Evolutionary conservation across 2,888 invertebrate genomes (phyloP).

Genomic region (Cephus runcator): DNA sequence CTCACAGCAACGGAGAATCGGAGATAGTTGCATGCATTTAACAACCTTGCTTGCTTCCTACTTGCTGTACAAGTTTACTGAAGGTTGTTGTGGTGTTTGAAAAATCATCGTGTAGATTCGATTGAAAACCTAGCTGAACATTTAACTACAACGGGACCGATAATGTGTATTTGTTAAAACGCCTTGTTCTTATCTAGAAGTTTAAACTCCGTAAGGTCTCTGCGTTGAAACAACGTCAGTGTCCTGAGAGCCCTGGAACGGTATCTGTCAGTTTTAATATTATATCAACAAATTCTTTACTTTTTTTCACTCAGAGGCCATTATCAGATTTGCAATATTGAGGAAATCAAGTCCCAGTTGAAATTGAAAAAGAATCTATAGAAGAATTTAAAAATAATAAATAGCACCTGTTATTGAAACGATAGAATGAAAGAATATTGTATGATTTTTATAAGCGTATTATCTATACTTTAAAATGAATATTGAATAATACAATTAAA

Average conservation of each 20-base stretch:
- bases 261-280: not conserved
- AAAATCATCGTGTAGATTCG: not conserved
- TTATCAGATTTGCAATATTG: not conserved
- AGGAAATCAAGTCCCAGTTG: not conserved
- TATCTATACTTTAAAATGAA: not conserved
- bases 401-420: not conserved
- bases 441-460: not conserved
- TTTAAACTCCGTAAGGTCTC: not conserved
- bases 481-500: not conserved
- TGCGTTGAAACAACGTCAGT: not conserved
- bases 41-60: conserved; percentile 15
- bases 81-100: not conserved
- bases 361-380: not conserved
- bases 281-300: not conserved
- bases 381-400: not conserved
- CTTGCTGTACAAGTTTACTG: not conserved
- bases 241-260: not conserved
- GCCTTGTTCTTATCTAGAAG: not conserved
- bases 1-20: conserved; percentile 38
- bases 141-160: not conserved
- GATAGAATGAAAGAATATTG: not conserved
- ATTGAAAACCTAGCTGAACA: not conserved
- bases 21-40: conserved; percentile 30
- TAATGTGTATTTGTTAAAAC: not conserved
- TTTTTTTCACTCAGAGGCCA: not conserved